Conservation (phyloP, 2,113 vertebrate species). For the Grammomys surdaster region DNA sequence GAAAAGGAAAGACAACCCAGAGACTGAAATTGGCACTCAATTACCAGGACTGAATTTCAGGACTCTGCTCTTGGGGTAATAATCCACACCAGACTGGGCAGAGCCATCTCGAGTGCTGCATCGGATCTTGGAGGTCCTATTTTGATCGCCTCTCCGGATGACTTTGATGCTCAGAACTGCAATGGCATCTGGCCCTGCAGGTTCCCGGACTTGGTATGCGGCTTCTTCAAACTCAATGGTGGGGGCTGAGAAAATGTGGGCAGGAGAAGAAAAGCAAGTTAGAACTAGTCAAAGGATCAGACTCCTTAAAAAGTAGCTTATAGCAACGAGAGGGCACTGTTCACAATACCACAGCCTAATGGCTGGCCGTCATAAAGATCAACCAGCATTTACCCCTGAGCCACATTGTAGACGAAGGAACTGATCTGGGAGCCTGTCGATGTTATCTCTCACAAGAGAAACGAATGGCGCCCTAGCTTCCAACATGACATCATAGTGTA, state of each 20-base stretch:
- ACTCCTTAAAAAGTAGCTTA: not conserved
- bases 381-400: not conserved
- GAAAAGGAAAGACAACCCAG: not conserved
- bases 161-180: slow-evolving; percentile 93
- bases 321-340: not conserved
- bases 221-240: slow-evolving; percentile 95
- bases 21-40: not conserved
- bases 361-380: not conserved
- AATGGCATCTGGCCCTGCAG: slow-evolving; percentile 91
- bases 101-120: slow-evolving; percentile 98
- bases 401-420: slow-evolving; percentile 11
- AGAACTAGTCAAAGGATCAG: not conserved
- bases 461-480: not conserved
- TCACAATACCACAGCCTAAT: not conserved
- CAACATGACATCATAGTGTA: not conserved
- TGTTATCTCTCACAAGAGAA: slow-evolving; percentile 39
- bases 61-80: slow-evolving; percentile 96
- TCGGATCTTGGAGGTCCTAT: slow-evolving; percentile 96
- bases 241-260: slow-evolving; percentile 86
- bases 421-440: slow-evolving; percentile 5
- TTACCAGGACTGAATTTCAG: slow-evolving; percentile 96
- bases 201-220: slow-evolving; percentile 95
- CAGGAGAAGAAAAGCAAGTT: slow-evolving; percentile 13
- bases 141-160: slow-evolving; percentile 93
- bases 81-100: slow-evolving; percentile 97